phyloP scores from a whole-genome alignment of 2,113 vertebrate genomes.

The Micromys minutus region DNA sequence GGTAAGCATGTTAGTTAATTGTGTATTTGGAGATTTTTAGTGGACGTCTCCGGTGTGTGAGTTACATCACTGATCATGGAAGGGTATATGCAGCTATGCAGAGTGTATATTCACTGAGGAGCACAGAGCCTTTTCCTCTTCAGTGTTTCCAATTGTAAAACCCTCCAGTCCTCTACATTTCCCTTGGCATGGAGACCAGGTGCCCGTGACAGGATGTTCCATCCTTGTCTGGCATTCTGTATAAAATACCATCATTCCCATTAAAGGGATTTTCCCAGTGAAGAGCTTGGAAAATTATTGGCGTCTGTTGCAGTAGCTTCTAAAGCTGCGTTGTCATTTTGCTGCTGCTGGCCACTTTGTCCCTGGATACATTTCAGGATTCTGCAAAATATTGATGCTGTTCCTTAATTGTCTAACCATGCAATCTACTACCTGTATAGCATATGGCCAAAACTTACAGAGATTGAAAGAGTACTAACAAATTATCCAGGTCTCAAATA shows the following conservation, averaged over 20 bases:
- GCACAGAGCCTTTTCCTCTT: not conserved
- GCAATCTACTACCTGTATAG: not conserved
- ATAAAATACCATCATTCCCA: not conserved
- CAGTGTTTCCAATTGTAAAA: not conserved
- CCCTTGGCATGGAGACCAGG: not conserved
- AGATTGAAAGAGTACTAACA: slow-evolving; percentile 8
- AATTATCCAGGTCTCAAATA: slow-evolving; percentile 15
- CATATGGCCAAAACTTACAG: not conserved
- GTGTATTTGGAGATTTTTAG: not conserved
- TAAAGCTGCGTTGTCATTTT: not conserved
- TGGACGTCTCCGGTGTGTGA: not conserved
- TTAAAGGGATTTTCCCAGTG: slow-evolving; percentile 41
- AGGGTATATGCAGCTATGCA: not conserved
- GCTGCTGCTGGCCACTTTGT: not conserved
- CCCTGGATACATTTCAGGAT: not conserved
- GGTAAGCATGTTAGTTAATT: not conserved
- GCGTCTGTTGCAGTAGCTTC: slow-evolving; percentile 8
- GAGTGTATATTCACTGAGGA: not conserved
- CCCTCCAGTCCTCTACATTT: not conserved
- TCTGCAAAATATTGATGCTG: not conserved
- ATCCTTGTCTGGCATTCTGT: not conserved
- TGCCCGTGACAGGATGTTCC: not conserved
- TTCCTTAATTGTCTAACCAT: slow-evolving; percentile 17
- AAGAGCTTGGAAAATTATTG: slow-evolving; percentile 38
- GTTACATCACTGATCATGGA: not conserved